phyloP scores from a whole-genome alignment of 2,888 invertebrate genomes.

The Pteria penguin region DNA sequence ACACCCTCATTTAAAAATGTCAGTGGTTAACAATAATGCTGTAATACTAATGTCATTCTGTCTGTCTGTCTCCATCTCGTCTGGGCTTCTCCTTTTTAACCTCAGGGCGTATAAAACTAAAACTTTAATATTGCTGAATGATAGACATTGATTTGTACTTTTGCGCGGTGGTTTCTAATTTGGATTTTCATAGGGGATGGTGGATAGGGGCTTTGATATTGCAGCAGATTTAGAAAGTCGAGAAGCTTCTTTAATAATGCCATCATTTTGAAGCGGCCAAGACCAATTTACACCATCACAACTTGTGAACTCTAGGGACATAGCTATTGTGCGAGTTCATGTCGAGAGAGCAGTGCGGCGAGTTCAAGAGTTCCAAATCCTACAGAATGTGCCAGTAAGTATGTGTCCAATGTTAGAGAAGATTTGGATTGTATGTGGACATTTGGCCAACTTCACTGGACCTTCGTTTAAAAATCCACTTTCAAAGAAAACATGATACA shows the following conservation, averaged over 20 bases:
- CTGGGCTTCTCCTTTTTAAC: no score
- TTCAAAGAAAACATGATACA: no score
- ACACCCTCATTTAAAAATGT: no score
- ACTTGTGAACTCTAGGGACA: slow-evolving; percentile 11
- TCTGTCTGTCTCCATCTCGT: no score
- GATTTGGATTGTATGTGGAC: slow-evolving; percentile 18
- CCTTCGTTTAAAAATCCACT: not conserved
- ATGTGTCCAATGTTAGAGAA: slow-evolving; percentile 26
- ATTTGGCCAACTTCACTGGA: slow-evolving; percentile 1
- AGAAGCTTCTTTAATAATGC: slow-evolving; percentile 18
- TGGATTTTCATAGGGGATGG: no score
- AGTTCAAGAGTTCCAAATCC: slow-evolving; percentile 18
- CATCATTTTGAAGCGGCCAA: slow-evolving; percentile 27
- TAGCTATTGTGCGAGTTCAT: not conserved
- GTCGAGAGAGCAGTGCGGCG: not conserved
- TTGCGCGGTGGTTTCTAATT: no score
- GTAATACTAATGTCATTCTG: no score
- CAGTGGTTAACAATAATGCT: no score
- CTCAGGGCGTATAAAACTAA: no score
- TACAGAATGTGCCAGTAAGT: slow-evolving; percentile 25
- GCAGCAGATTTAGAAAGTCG: slow-evolving; percentile 2
- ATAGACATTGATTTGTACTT: no score
- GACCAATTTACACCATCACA: slow-evolving; percentile 22
- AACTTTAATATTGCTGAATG: no score
- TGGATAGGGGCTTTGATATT: slow-evolving; percentile 32